Evolutionary conservation across 2,113 vertebrate species (phyloP).

Genomic region (Alectura lathami): DNA sequence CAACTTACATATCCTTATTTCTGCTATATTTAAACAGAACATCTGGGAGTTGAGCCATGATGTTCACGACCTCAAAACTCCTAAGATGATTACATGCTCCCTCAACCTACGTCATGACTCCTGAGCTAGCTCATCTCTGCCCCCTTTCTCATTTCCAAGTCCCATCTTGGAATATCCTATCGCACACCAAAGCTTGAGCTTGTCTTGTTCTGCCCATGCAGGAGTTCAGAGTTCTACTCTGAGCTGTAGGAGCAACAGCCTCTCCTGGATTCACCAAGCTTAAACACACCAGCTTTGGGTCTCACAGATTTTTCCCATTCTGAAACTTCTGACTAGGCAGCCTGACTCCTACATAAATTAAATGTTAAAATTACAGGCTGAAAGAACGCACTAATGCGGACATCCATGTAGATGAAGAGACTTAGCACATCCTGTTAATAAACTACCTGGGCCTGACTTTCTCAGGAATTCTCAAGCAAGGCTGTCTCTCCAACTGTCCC

Average conservation of each 20-base stretch:
- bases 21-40: neutral
- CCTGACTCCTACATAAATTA: neutral
- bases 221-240: neutral
- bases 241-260: fast-evolving
- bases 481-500: neutral
- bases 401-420: neutral
- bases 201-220: neutral
- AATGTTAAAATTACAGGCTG: neutral
- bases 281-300: neutral
- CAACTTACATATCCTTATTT: neutral
- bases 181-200: neutral
- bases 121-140: neutral
- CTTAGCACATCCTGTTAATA: neutral
- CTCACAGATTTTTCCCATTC: neutral
- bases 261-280: neutral
- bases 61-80: neutral
- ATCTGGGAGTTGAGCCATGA: neutral
- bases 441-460: neutral
- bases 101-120: neutral
- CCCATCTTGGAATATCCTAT: neutral
- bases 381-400: neutral
- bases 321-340: neutral
- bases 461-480: neutral
- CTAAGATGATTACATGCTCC: neutral
- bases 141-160: neutral